Base-by-base conservation (phyloP, 2,797 vertebrate genomes). In the Periparus ater region DNA sequence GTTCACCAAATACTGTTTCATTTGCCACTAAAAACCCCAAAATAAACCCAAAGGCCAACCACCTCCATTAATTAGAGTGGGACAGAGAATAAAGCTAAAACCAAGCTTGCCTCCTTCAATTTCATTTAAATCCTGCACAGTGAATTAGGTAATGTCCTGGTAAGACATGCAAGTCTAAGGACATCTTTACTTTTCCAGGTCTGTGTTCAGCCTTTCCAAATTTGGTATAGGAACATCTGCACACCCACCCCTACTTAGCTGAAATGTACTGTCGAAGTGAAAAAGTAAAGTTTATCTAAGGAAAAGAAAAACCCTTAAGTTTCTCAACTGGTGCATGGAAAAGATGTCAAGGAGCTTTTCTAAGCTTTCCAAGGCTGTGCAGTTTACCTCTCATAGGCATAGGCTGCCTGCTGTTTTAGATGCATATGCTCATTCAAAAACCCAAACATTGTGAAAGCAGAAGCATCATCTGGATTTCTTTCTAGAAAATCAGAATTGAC, bases 391-490 rank as follows among this genome's bases (percentile, higher is more conserved):
- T 98, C 98, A 91, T 99, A 99, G 7, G 98, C 98, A 44, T 98
- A 97, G 36, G 97, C 77, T 19, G 99, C 99, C 97, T 99, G 98
- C 61, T 96, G 98, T 96, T 98, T 99, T 47, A 99, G 97, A 44
- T 98, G 98, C 30, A 99, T 97, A 95, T 98, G 98, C 76, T 99
- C 99, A 93, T 98, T 99, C 94, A 99, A 97, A 96, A 98, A 99
- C 44, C 99, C 99, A 85, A 99, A 97, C 99, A 99, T 99, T 47
- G 98, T 98, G 95, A 99, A 99, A 77, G 98, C 98, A 62, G 98
- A 98, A 1, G 98, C 96, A 84, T 99, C 99, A 5, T 98, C 98
- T 87, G 98, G 98, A 96, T 99, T 98, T 97, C 99, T 98, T 98
- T 99, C 99, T 99, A 96, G 34, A 95, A 94, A 73, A 78, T 53